Evolutionary conservation across 2,797 vertebrate species (phyloP).

Genomic region (Trichosurus vulpecula): DNA sequence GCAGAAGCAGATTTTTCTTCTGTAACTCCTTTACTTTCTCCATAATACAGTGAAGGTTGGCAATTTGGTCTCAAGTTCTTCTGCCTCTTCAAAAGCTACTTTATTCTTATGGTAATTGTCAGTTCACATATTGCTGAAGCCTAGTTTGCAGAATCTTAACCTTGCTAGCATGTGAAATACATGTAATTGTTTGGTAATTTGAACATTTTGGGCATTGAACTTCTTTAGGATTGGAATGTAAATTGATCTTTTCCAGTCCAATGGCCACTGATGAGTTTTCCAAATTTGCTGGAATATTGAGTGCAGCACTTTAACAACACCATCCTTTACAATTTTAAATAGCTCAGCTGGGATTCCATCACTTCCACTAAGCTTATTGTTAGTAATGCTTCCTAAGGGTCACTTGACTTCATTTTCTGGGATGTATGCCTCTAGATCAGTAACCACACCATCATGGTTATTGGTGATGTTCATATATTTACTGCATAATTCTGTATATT

Average conservation of each 20-base stretch:
- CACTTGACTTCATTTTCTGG: not conserved
- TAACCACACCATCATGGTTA: not conserved
- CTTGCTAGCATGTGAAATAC: not conserved
- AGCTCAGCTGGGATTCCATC: not conserved
- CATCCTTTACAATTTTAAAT: not conserved
- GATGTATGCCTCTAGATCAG: not conserved
- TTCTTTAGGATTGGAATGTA: not conserved
- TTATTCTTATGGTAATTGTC: not conserved
- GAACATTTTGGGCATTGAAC: not conserved
- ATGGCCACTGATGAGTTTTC: not conserved
- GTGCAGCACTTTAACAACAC: not conserved
- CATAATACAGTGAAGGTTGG: not conserved
- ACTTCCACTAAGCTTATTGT: not conserved
- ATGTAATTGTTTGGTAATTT: not conserved
- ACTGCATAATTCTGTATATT: not conserved
- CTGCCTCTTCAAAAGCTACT: not conserved
- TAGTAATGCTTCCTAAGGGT: not conserved
- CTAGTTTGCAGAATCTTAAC: not conserved
- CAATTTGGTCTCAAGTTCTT: not conserved
- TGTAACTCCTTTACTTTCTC: not conserved
- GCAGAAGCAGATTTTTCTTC: not conserved
- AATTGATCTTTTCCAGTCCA: not conserved
- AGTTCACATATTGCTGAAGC: not conserved
- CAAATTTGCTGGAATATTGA: not conserved
- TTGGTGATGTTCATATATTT: not conserved